A percentile compares a stretch with the other conserved stretches of the same genome.
These are phyloP conservation scores for Sussaba pulchella DNA, from an alignment of 2,888 invertebrate genomes.

Conservation along the genomic window DNA sequence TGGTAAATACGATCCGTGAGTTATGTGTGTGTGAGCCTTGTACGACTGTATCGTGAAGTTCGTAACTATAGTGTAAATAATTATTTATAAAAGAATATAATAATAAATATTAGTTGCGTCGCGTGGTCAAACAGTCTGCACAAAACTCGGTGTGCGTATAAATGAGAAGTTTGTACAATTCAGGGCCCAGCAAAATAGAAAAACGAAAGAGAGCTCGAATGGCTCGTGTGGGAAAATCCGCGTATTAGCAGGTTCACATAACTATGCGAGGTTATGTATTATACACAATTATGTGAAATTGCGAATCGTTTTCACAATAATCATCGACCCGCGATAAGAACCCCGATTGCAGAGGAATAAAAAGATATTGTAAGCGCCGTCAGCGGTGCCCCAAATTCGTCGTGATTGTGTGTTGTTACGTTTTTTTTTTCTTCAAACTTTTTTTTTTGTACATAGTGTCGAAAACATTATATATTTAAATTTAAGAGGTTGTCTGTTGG, in stretches of 20 bases:
- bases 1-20: conserved; percentile 38
- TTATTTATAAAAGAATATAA: conserved; percentile 58
- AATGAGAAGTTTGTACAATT: conserved; percentile 35
- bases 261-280: conserved; percentile 38
- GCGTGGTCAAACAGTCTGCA: conserved; percentile 63
- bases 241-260: conserved; percentile 57
- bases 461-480: conserved; percentile 75
- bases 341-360: conserved; percentile 19
- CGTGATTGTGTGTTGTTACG: conserved; percentile 76
- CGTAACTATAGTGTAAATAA: conserved; percentile 64
- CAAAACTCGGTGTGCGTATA: conserved; percentile 23
- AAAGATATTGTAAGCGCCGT: conserved; percentile 34
- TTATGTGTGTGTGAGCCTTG: conserved; percentile 50
- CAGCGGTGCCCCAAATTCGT: conserved; percentile 63
- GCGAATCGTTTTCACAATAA: conserved; percentile 51
- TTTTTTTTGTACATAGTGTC: conserved; percentile 72
- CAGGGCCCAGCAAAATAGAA: conserved; percentile 44
- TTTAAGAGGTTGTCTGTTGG: conserved; percentile 79
- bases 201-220: not conserved
- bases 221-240: conserved; percentile 28
- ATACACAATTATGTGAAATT: conserved; percentile 55
- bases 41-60: conserved; percentile 60
- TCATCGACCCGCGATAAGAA: conserved; percentile 25
- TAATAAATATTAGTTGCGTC: conserved; percentile 67
- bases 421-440: conserved; percentile 69